Conservation (phyloP, 2,888 invertebrate genomes). For the Lamellibrachia satsuma region DNA sequence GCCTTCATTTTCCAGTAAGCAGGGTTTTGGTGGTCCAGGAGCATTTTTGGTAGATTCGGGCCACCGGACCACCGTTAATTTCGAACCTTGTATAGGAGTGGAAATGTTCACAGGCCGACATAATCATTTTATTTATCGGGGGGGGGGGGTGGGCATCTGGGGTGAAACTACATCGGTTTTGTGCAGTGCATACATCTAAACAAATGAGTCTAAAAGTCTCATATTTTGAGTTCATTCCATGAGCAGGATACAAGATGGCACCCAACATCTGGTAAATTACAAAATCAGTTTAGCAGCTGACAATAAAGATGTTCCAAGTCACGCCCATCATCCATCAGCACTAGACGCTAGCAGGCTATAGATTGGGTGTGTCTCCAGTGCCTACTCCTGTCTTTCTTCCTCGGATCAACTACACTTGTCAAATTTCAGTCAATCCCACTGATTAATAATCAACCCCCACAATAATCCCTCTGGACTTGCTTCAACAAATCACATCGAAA, state of each 20-base stretch:
- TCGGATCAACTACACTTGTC: background rate
- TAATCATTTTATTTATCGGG: background rate
- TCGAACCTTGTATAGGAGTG: background rate
- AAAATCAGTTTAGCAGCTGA: background rate
- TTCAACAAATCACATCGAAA: background rate
- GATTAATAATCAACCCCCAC: background rate
- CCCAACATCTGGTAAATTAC: background rate
- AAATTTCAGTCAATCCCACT: background rate
- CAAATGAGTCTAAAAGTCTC: background rate
- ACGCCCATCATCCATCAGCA: background rate
- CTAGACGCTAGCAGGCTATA: too few relatives aligned
- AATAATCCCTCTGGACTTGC: background rate
- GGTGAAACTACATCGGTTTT: background rate
- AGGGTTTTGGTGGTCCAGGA: background rate
- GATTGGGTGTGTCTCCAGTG: background rate
- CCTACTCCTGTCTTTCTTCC: background rate
- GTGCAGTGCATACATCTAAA: background rate
- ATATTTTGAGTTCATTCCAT: background rate
- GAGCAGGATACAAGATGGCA: background rate
- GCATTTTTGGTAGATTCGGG: background rate
- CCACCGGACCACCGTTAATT: background rate
- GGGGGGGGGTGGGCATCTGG: background rate
- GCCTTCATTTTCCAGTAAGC: too few relatives aligned
- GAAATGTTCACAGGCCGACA: background rate
- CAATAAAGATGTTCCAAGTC: background rate